Conservation (phyloP, 2,888 invertebrate genomes). For the Apeira syringaria region DNA sequence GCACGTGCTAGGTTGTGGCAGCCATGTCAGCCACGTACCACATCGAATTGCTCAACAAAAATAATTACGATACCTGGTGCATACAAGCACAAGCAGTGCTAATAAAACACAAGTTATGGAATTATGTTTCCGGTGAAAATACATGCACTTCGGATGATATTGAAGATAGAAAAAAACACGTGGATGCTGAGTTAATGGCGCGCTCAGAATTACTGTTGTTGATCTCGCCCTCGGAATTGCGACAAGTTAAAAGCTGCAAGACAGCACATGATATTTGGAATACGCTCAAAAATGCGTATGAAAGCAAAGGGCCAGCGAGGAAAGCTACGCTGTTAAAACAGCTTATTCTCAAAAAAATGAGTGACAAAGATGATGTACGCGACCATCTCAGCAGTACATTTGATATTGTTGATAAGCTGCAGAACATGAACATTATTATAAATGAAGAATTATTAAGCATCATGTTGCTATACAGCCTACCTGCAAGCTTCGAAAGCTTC, state of each 20-base stretch:
- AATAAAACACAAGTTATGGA: no score
- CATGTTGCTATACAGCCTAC: constrained; percentile 21
- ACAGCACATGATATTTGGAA: neutral
- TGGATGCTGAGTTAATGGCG: no score
- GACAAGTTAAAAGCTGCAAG: neutral
- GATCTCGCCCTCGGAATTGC: neutral
- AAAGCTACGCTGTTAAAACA: constrained; percentile 5
- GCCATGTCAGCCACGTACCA: no score
- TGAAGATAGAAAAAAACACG: no score
- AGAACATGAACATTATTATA: neutral
- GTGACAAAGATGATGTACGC: neutral
- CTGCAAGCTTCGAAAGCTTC: constrained; percentile 19
- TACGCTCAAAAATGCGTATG: neutral
- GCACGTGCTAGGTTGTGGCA: no score
- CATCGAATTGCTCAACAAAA: no score
- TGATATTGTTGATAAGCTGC: constrained; percentile 1
- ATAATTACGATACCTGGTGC: no score
- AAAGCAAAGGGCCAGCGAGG: constrained; percentile 1
- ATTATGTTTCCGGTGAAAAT: constrained; percentile 9
- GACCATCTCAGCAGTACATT: neutral
- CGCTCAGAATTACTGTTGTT: neutral
- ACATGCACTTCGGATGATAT: neutral
- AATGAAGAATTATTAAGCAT: constrained; percentile 16
- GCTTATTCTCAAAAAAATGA: constrained; percentile 1
- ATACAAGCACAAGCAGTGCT: no score